Evolutionary conservation across 2,797 vertebrate species (phyloP).

Genomic region (Champsocephalus gunnari): DNA sequence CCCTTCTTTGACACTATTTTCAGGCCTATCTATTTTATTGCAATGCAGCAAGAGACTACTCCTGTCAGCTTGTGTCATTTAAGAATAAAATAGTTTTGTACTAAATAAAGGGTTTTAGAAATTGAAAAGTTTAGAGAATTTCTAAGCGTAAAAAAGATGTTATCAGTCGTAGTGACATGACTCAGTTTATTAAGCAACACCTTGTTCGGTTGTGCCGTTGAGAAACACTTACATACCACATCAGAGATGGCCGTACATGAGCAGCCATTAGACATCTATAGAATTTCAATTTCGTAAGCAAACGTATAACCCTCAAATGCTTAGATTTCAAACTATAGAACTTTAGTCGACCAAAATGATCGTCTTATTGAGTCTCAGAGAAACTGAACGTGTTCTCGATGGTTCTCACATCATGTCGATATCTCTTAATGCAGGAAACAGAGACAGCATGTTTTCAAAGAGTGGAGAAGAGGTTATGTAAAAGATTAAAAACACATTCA

Average conservation of each 20-base stretch:
- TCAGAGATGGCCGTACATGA: background rate
- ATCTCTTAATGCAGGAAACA: background rate
- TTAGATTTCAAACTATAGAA: background rate
- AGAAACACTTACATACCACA: slow-evolving; percentile 2
- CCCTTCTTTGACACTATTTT: background rate
- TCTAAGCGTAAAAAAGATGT: no score
- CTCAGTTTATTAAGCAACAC: slow-evolving; percentile 1
- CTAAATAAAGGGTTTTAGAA: no score
- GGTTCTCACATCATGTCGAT: background rate
- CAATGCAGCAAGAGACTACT: background rate
- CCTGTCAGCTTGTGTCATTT: background rate
- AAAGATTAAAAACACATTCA: slow-evolving; percentile 28
- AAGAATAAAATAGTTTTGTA: background rate
- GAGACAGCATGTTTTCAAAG: slow-evolving; percentile 27
- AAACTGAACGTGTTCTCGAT: slow-evolving; percentile 8
- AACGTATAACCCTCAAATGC: no score
- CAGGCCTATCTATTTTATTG: background rate
- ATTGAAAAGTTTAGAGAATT: no score
- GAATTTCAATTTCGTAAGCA: no score
- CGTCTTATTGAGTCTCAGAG: no score
- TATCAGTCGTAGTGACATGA: background rate
- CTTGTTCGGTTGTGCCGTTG: background rate
- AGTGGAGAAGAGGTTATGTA: slow-evolving; percentile 25
- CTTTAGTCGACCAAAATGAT: background rate
- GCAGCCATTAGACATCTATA: background rate